Percentiles rank a stretch among this genome's conserved stretches.
phyloP scores from a whole-genome alignment of 2,113 vertebrate genomes.

The Murina feae region DNA sequence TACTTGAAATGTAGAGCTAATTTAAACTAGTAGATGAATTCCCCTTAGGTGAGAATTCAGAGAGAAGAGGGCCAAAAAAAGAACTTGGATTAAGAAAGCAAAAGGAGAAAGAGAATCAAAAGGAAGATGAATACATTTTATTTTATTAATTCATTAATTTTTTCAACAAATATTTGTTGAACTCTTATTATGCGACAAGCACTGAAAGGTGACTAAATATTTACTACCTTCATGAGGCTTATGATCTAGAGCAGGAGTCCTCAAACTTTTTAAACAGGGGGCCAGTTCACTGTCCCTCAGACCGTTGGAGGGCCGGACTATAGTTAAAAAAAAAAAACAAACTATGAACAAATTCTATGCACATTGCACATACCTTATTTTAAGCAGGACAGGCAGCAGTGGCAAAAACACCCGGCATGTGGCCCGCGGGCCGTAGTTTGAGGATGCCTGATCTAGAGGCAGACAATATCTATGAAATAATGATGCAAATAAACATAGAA shows the following conservation, averaged over 20 bases:
- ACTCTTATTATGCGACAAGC: not conserved
- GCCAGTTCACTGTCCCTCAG: too few relatives aligned
- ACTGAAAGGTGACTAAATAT: not conserved
- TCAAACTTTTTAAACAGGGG: too few relatives aligned
- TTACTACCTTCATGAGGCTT: not conserved
- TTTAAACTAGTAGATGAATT: not conserved
- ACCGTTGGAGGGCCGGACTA: too few relatives aligned
- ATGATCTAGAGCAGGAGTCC: not conserved
- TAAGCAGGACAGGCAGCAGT: too few relatives aligned
- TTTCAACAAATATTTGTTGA: not conserved
- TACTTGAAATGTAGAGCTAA: not conserved
- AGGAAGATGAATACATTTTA: not conserved
- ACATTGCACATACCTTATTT: too few relatives aligned
- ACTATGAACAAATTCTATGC: too few relatives aligned
- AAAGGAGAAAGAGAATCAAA: not conserved
- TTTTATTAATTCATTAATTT: not conserved
- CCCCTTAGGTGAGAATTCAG: not conserved
- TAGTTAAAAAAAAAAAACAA: too few relatives aligned
- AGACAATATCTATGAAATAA: not conserved
- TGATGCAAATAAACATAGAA: not conserved
- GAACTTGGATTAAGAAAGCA: not conserved
- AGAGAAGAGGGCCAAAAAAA: not conserved
- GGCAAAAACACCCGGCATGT: too few relatives aligned
- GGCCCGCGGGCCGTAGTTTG: too few relatives aligned
- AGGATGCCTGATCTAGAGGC: not conserved